phyloP scores from a whole-genome alignment of 2,797 vertebrate species.

The Percopsis omiscomaycus region DNA sequence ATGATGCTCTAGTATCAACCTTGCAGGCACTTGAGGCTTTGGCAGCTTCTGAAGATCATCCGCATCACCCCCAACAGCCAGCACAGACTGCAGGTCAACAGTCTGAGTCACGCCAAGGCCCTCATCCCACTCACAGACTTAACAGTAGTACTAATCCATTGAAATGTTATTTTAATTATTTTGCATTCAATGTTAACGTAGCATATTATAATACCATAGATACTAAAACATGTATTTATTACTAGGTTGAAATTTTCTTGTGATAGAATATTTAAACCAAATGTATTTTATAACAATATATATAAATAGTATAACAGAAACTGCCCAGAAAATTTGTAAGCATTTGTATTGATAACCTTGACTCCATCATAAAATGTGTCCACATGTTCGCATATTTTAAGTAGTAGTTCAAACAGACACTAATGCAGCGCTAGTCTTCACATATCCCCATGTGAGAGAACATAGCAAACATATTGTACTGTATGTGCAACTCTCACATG shows the following conservation, averaged over 20 bases:
- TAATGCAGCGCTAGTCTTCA: too few species aligned
- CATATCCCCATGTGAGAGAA: too few species aligned
- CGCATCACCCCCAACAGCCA: slow-evolving; percentile 88
- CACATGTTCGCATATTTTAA: neutral
- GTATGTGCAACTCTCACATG: too few species aligned
- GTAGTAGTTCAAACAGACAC: neutral
- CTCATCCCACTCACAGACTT: slow-evolving; percentile 45
- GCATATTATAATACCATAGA: slow-evolving; percentile 2
- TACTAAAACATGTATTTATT: slow-evolving; percentile 1
- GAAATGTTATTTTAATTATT: slow-evolving; percentile 5
- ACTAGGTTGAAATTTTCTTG: neutral
- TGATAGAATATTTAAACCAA: slow-evolving; percentile 12
- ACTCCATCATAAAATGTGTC: neutral
- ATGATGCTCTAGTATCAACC: slow-evolving; percentile 96
- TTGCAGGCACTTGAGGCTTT: slow-evolving; percentile 96
- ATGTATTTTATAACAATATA: too few species aligned
- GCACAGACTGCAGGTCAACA: slow-evolving; percentile 96
- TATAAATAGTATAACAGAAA: too few species aligned
- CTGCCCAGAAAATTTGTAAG: too few species aligned
- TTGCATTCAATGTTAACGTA: slow-evolving; percentile 12
- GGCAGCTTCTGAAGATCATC: slow-evolving; percentile 96
- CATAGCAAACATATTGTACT: too few species aligned
- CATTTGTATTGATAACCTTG: neutral
- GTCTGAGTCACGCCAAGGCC: slow-evolving; percentile 60
- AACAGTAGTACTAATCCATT: slow-evolving; percentile 26